Conservation (phyloP, 2,113 vertebrate species). For the Labeo catla region DNA sequence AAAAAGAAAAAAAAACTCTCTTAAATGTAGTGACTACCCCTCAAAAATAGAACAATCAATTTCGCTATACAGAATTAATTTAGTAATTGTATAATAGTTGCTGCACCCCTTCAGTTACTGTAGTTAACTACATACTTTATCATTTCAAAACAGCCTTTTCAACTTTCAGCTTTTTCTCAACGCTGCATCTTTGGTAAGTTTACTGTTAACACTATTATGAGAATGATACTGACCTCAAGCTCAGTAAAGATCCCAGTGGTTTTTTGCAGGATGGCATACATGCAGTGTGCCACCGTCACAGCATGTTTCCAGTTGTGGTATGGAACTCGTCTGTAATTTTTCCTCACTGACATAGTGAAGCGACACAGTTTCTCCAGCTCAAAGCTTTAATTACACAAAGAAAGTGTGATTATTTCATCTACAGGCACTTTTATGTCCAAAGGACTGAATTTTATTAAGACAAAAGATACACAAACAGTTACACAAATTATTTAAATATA, state of each 20-base stretch:
- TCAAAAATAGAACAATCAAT: too few relatives aligned
- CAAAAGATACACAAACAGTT: background rate
- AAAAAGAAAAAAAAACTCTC: too few relatives aligned
- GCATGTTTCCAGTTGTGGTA: conserved; percentile 99
- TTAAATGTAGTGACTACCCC: too few relatives aligned
- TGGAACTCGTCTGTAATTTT: conserved; percentile 97
- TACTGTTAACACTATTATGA: background rate
- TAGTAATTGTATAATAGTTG: background rate
- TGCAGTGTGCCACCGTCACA: conserved; percentile 94
- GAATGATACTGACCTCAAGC: conserved; percentile 82
- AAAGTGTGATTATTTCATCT: background rate
- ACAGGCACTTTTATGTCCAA: background rate
- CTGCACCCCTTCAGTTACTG: background rate
- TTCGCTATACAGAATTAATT: background rate
- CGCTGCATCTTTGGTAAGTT: background rate
- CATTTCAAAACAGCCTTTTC: background rate
- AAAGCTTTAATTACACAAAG: conserved; percentile 77
- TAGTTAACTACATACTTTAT: background rate
- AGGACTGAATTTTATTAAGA: background rate
- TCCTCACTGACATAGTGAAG: conserved; percentile 98
- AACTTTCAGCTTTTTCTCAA: background rate
- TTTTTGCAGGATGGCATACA: conserved; percentile 95
- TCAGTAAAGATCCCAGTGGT: conserved; percentile 89
- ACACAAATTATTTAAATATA: background rate
- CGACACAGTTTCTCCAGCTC: conserved; percentile 96